phyloP scores from a whole-genome alignment of 1,140 invertebrate species.

The Babylonia areolata region DNA sequence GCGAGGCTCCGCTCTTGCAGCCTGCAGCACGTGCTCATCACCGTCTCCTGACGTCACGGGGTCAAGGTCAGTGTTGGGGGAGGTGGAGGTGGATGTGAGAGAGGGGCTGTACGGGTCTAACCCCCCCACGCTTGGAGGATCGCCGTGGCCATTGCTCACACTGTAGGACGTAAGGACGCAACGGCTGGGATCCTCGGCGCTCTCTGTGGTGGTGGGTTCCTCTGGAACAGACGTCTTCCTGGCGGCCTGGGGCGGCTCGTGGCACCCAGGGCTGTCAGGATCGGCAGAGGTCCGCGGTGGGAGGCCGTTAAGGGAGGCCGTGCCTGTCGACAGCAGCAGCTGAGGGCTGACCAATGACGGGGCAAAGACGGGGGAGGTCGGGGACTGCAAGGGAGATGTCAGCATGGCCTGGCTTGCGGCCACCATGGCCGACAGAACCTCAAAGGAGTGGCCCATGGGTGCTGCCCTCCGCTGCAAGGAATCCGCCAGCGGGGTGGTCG shows the following conservation, averaged over 20 bases:
- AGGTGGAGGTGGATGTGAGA: constrained; percentile 22
- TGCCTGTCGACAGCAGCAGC: background rate
- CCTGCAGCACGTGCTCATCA: background rate
- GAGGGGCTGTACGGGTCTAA: background rate
- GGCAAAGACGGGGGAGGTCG: background rate
- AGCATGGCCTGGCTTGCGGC: background rate
- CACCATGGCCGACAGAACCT: background rate
- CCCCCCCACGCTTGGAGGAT: constrained; percentile 24
- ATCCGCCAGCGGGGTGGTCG: background rate
- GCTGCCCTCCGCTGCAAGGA: background rate
- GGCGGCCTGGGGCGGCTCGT: too few relatives aligned
- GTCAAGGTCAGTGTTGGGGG: constrained; percentile 20
- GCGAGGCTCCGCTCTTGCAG: background rate
- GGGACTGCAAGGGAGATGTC: background rate
- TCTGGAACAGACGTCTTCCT: too few relatives aligned
- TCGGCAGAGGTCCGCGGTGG: background rate
- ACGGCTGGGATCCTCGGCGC: background rate
- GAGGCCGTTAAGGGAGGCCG: background rate
- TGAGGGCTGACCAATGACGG: background rate
- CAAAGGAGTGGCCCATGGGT: background rate
- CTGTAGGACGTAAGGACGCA: background rate
- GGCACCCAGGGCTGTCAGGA: background rate
- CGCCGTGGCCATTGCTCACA: background rate
- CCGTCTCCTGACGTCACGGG: background rate
- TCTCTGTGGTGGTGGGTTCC: too few relatives aligned